Percentiles rank a stretch among this genome's conserved stretches.
These are phyloP conservation scores for Chaetogeoica ovagalla DNA, from an alignment of 2,888 invertebrate species.

Conservation along the genomic window DNA sequence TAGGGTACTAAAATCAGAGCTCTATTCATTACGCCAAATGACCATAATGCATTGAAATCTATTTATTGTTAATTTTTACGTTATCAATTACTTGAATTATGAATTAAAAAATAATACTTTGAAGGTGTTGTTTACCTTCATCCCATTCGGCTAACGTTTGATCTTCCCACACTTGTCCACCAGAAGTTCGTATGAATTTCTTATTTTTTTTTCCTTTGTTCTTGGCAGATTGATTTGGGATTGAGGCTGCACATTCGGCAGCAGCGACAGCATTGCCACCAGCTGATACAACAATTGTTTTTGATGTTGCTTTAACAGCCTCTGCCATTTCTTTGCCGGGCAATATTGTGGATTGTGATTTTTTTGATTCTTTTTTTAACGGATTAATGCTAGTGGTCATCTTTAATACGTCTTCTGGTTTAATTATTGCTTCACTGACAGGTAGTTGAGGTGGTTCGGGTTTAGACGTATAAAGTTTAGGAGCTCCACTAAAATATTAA, in stretches of 20 bases:
- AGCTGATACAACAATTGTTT: constrained; percentile 48
- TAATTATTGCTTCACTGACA: constrained; percentile 47
- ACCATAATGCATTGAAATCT: background rate
- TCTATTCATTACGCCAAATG: no score
- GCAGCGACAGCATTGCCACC: constrained; percentile 44
- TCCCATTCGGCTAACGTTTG: constrained; percentile 91
- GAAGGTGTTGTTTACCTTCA: constrained; percentile 64
- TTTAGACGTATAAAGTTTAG: constrained; percentile 61
- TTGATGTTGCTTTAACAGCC: constrained; percentile 54
- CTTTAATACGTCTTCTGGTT: constrained; percentile 56
- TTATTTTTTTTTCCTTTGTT: constrained; percentile 65
- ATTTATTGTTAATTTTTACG: background rate
- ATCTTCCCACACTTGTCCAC: constrained; percentile 97
- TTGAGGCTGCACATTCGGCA: constrained; percentile 47
- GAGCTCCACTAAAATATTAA: constrained; percentile 59
- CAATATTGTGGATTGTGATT: constrained; percentile 34
- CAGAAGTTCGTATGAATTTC: constrained; percentile 86
- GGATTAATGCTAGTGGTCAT: constrained; percentile 42
- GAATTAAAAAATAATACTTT: background rate
- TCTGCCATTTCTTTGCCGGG: constrained; percentile 55
- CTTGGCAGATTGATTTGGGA: constrained; percentile 55
- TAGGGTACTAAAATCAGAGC: no score
- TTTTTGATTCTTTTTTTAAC: constrained; percentile 53
- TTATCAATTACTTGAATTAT: no score
- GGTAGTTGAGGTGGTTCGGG: constrained; percentile 59